Evolutionary conservation across 2,113 vertebrate species (phyloP), one percentile per base, ranked within the genome.

Genomic region (Gallinago undulata): DNA sequence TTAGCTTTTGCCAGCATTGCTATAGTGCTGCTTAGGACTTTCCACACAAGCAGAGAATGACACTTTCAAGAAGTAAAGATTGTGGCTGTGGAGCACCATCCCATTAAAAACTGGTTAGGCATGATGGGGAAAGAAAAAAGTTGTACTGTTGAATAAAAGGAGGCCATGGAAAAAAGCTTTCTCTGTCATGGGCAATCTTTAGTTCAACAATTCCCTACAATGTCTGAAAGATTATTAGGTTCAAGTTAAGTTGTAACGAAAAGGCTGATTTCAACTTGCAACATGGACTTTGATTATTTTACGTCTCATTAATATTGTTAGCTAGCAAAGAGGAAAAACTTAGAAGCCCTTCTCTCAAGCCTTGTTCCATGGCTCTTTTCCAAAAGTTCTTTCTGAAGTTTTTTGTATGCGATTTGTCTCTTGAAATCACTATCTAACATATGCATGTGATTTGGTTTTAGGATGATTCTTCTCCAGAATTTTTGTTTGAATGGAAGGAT

Each of bases 401-500:
- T 37, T 86, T 95, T 96, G 37, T 74, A 6, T 94, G 79, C 73
- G 62, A 79, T 60, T 25, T 0, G 0, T 76, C 16, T 90, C 41
- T 72, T 89, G 37, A 85, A 96, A 81, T 82, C 92, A 43, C 27
- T 81, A 6, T 75, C 76, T 97, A 67, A 86, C 4, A 3, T 89
- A 15, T 43, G 28, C 25, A 17, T 91, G 27, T 93, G 91, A 4
- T 97, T 97, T 97, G 95, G 6, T 96, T 97, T 92, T 96, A 98
- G 98, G 97, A 93, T 96, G 96, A 95, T 79, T 97, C 82, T 68
- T 89, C 74, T 90, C 24, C 91, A 68, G 84, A 77, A 79, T 48
- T 97, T 97, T 64, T 73, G 92, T 97, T 94, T 94, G 94, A 77
- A 81, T 97, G 96, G 96, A 96, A 97, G 87, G 95, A 98, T 98